Conservation (phyloP, 2,113 vertebrate genomes). For the Junco hyemalis region DNA sequence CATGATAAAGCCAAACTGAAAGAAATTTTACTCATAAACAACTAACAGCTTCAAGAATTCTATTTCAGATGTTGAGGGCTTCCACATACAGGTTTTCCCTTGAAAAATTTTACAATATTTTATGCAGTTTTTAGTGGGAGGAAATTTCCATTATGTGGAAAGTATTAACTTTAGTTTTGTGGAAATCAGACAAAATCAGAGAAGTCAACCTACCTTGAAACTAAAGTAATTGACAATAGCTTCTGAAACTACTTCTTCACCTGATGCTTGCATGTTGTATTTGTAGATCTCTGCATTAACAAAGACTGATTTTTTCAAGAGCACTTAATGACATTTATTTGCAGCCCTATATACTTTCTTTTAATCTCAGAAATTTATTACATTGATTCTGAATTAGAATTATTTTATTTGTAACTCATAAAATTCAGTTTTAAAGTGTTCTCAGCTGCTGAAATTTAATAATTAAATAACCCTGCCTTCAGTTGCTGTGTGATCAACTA, state of each 20-base stretch:
- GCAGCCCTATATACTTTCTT: background rate
- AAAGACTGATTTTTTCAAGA: background rate
- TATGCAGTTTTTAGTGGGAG: background rate
- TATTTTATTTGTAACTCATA: background rate
- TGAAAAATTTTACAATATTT: background rate
- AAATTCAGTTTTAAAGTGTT: background rate
- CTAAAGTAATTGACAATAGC: background rate
- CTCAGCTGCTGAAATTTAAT: background rate
- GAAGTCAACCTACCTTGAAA: background rate
- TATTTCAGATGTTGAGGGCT: background rate
- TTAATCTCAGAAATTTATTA: background rate
- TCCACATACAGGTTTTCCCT: background rate
- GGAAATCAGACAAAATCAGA: background rate
- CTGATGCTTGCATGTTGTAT: background rate
- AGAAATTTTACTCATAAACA: background rate
- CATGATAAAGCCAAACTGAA: background rate
- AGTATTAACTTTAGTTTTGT: background rate
- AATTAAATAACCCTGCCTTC: background rate
- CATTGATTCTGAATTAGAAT: background rate
- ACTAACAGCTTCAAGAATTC: background rate
- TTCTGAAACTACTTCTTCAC: background rate
- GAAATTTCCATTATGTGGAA: background rate
- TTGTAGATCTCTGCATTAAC: background rate
- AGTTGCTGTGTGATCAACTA: background rate
- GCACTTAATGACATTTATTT: background rate